A percentile compares a stretch with the other conserved stretches of the same genome.
These are phyloP conservation scores for Lasioglossum leucozonium DNA, from an alignment of 2,888 invertebrate species.

Conservation along the genomic window DNA sequence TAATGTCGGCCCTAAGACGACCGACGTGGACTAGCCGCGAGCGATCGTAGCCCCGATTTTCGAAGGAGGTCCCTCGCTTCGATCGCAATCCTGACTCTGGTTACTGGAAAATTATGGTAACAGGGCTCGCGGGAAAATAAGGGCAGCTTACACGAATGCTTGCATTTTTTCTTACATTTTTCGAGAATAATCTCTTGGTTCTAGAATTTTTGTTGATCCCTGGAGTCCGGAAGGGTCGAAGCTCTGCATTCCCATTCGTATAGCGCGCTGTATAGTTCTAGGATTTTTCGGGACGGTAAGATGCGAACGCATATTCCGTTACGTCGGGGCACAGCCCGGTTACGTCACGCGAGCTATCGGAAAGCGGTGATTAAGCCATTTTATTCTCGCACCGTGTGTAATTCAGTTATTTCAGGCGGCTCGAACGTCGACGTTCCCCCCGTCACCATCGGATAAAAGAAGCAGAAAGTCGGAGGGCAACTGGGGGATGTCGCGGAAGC, in stretches of 20 bases:
- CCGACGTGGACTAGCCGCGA: neutral
- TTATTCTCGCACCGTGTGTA: neutral
- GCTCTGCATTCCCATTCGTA: no score
- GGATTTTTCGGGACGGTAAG: neutral
- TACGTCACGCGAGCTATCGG: neutral
- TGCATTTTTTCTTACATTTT: neutral
- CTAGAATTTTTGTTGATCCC: neutral
- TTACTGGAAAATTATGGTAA: neutral
- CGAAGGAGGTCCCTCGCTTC: neutral
- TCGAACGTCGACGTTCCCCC: neutral
- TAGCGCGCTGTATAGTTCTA: no score
- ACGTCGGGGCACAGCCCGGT: neutral
- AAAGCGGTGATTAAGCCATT: neutral
- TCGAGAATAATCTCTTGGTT: neutral
- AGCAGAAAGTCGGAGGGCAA: constrained; percentile 42
- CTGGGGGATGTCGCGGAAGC: constrained; percentile 63
- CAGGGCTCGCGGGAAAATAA: neutral
- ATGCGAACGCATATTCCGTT: no score
- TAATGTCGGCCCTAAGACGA: neutral
- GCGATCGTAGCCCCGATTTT: neutral
- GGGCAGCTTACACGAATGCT: neutral
- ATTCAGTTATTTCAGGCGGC: constrained; percentile 1
- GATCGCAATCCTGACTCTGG: neutral
- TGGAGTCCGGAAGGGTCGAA: neutral
- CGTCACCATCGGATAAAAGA: constrained; percentile 22